These are phyloP conservation scores for Heliconius ismenius DNA, from an alignment of 2,888 invertebrate genomes.

Conservation along the genomic window DNA sequence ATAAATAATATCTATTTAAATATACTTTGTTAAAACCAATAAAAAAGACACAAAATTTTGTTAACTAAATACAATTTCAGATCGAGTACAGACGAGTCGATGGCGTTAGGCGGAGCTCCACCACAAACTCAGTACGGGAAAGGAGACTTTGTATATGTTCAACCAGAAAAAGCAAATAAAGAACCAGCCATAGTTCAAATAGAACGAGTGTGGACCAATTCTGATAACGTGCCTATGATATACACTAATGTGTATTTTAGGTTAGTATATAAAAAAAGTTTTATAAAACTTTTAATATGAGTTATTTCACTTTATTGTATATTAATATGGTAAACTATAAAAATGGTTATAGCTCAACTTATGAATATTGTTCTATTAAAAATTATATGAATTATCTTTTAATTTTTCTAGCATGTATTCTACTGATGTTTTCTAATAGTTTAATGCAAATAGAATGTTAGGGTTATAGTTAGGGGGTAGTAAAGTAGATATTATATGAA, in stretches of 20 bases:
- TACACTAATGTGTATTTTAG: slow-evolving; percentile 93
- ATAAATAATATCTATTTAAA: too few species aligned
- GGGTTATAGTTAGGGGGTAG: too few species aligned
- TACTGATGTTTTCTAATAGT: too few species aligned
- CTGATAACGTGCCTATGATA: slow-evolving; percentile 91
- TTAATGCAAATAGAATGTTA: too few species aligned
- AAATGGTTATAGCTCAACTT: too few species aligned
- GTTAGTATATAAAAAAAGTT: slow-evolving; percentile 46
- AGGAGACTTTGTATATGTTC: slow-evolving; percentile 96
- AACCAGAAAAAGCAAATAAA: slow-evolving; percentile 84
- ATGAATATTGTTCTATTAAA: too few species aligned
- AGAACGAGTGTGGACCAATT: slow-evolving; percentile 93
- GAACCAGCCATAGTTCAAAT: slow-evolving; percentile 92
- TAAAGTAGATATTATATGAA: too few species aligned
- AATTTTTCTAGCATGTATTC: too few species aligned
- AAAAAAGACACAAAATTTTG: too few species aligned
- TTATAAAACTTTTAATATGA: not conserved
- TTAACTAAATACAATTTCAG: slow-evolving; percentile 47
- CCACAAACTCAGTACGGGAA: slow-evolving; percentile 70
- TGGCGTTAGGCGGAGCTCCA: slow-evolving; percentile 71
- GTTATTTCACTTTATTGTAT: not conserved
- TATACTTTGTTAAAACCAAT: too few species aligned
- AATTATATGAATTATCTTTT: too few species aligned
- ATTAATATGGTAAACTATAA: too few species aligned
- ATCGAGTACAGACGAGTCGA: slow-evolving; percentile 75